These are phyloP conservation scores for Eupithecia dodoneata DNA, from an alignment of 2,888 invertebrate genomes.

Conservation along the genomic window DNA sequence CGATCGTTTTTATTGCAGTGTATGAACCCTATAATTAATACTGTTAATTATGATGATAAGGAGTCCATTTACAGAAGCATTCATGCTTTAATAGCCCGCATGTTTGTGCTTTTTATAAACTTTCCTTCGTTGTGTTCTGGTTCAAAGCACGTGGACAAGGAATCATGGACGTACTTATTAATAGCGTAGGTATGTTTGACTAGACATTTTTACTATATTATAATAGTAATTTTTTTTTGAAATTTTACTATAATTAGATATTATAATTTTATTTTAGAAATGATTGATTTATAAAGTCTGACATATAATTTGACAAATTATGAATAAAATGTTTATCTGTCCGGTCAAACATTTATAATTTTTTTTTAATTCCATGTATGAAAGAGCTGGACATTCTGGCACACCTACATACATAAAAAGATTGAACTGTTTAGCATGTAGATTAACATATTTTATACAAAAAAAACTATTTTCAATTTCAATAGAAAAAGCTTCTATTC, in stretches of 20 bases:
- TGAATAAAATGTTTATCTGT: not conserved
- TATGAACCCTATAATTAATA: not conserved
- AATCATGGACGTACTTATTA: not conserved
- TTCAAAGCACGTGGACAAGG: not conserved
- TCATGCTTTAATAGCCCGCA: slow-evolving; percentile 16
- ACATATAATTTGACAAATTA: too few species aligned
- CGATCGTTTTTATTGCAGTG: not conserved
- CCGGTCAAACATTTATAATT: too few species aligned
- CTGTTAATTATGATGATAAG: slow-evolving; percentile 12
- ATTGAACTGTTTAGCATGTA: not conserved
- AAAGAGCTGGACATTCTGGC: not conserved
- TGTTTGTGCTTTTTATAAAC: not conserved
- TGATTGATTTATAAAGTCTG: too few species aligned
- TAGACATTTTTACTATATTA: not conserved
- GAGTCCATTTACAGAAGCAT: slow-evolving; percentile 14
- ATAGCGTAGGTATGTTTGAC: not conserved
- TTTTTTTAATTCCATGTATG: not conserved
- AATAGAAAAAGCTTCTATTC: not conserved
- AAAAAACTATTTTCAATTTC: not conserved
- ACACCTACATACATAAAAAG: not conserved
- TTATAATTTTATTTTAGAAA: too few species aligned
- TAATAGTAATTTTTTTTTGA: too few species aligned
- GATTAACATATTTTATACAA: not conserved
- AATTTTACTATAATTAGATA: too few species aligned
- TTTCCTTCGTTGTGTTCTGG: not conserved